Base-by-base conservation (phyloP, 2,888 invertebrate species). In the Magallana nippona region DNA sequence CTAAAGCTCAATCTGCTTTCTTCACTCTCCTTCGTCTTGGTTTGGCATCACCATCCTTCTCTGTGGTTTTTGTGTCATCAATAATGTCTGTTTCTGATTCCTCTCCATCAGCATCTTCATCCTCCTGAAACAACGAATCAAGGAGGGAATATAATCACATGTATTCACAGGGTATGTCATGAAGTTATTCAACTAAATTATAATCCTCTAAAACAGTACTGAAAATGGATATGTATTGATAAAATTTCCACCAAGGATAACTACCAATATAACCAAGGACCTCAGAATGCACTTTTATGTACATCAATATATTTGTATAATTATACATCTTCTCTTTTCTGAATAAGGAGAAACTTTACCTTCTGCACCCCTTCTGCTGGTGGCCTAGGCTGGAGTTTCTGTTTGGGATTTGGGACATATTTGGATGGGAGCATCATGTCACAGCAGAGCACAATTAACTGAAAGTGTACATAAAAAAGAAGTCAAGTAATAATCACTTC, bases 401-500 rank as follows among this genome's bases (percentile, higher is more conserved):
- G 32, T 71, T 22, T 27, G 2, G 71, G 27, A 8, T 22, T 55
- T 57, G 56, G 71, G 22, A 82, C 22, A 77, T 58, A 79, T 82
- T 88, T 90, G 57, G 90, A 85, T 78, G 92, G 90, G 55, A 88
- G 89, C 62, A 92, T 82, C 63, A 87, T 83, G 84, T 92, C 92
- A 89, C 92, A 92, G 62, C 90, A 88, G 78, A 91, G 88, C 1
- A 92, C 92, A 63, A 92, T 85, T 56, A 92, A 55, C 92, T 92
- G 88, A 19, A 89, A 88, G 82, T 32, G 44, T 44, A 44, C 44
- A 44, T 44, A 44, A 44, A 44, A n/a, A 44, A 44, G 5, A 44
- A 44, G 44, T 44, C 3, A 44, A 44, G 44, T 44, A 44, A 44
- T 44, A 44, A 44, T 44, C 44, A 44, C 44, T 44, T 44, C 44